phyloP scores from a whole-genome alignment of 2,888 invertebrate genomes.

The Heliconius hortense region DNA sequence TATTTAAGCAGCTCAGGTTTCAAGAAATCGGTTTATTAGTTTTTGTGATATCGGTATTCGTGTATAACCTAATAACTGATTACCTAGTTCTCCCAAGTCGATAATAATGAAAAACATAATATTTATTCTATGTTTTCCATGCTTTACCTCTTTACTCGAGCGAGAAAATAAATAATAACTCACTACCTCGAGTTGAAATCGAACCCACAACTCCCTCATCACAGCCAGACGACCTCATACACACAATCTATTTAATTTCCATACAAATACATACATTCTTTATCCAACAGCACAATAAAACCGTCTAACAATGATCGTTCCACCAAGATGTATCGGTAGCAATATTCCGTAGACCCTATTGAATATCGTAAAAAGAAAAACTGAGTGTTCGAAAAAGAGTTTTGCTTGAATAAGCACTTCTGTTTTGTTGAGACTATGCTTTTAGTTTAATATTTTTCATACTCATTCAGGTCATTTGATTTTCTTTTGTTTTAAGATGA shows the following conservation, averaged over 20 bases:
- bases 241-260: slow-evolving; percentile 11
- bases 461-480: not conserved
- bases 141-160: too few species aligned
- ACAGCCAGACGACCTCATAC: not conserved
- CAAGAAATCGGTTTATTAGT: too few species aligned
- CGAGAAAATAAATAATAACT: too few species aligned
- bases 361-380: slow-evolving; percentile 20
- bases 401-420: slow-evolving; percentile 11
- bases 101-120: too few species aligned
- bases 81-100: too few species aligned
- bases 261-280: slow-evolving; percentile 3
- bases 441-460: not conserved
- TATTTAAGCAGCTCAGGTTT: too few species aligned
- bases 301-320: slow-evolving; percentile 25
- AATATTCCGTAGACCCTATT: slow-evolving; percentile 20
- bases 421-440: not conserved
- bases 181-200: not conserved
- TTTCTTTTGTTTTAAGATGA: not conserved
- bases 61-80: too few species aligned
- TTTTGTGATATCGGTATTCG: too few species aligned
- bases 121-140: not conserved
- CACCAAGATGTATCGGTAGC: slow-evolving; percentile 20
- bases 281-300: slow-evolving; percentile 18
- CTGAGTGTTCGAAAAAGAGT: slow-evolving; percentile 13
- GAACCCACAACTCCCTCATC: not conserved